Base-by-base conservation (phyloP, 2,888 invertebrate genomes). In the Latheticus oryzae region DNA sequence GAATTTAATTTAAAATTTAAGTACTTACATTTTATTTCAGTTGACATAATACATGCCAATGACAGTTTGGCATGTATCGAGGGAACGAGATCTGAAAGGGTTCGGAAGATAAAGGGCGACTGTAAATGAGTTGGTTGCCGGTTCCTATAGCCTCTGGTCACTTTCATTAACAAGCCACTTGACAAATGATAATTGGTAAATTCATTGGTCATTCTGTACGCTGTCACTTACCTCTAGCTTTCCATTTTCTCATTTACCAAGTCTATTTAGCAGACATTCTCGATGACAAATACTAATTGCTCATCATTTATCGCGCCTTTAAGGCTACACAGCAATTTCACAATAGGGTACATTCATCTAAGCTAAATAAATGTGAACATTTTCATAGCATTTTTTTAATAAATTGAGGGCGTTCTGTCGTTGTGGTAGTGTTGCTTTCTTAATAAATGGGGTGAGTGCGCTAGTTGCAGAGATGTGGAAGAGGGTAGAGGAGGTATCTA, bases 121-220 rank as follows among this genome's bases (percentile, higher is more conserved):
- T 68, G 73, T 75, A 76, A 76, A 77, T 75, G 76, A 76, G 74
- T 73, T 73, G 74, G 75, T 72, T 73, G 73, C 67, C 67, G 66
- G 70, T 71, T 69, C 66, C 73, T 73, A 73, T 76, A 73, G 76
- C 77, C 75, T 70, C 71, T 73, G 77, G 78, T 78, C 78, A 78
- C 76, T 78, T 79, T 78, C 79, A 79, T 79, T 78, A 78, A 78
- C 76, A 72, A 72, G 74, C 74, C 75, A 75, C 77, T 78, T 79
- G 79, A 79, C 78, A 79, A 79, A 79, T 79, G 79, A 77, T 79
- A 79, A 79, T 79, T 78, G 78, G 76, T 71, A 73, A 70, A 73
- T 73, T 76, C 71, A 78, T 79, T 78, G 78, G 79, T 78, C 77
- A 77, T 76, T 77, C 72, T 70, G 72, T 72, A 71, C 69, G 72